Base-by-base conservation (phyloP, 2,888 invertebrate species). In the Chloromyia formosa region DNA sequence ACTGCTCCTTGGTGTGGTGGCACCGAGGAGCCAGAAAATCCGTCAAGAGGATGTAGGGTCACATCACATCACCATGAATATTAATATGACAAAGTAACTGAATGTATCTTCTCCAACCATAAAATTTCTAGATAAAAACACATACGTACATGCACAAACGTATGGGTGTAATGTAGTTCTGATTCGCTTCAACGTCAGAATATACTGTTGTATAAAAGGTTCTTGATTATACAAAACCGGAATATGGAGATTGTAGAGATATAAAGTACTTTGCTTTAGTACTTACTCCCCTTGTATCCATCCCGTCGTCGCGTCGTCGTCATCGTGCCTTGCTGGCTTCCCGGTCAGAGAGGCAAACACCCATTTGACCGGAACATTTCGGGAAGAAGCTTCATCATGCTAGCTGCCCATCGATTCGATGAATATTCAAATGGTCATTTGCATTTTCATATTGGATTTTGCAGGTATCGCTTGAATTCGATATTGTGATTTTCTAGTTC, bases 391-490 rank as follows among this genome's bases (percentile, higher is more conserved):
- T 66, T 66, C 66, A 10, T 49, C 23, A 3, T 62, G 40, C 27
- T 7, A 40, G 23, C 62, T 20, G 56, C 1, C 54, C 12, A 27
- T 27, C 27, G 58, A 20, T 71, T 56, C 56, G 42, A 71, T 71
- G 71, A 71, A 71, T 71, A 71, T 71, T 71, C 71, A 71, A 71
- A 58, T 22, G 53, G 35, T 18, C 35, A 71, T 71, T 71, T 71
- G 71, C 71, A 71, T 71, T 56, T 35, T 56, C 56, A 71, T 71
- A 71, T 71, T 71, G 71, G 71, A 71, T 71, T 56, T 71, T 58
- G 27, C 71, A 56, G 56, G 56, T 71, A 71, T 56, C 71, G 27
- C 27, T 58, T 23, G 58, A 16, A 42, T 49, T 66, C 66, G 66
- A 71, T 56, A 56, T 56, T 18, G 71, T 71, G 71, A 71, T 58